These are phyloP conservation scores for Alouatta palliata DNA, from an alignment of 2,113 vertebrate species.

Conservation along the genomic window DNA sequence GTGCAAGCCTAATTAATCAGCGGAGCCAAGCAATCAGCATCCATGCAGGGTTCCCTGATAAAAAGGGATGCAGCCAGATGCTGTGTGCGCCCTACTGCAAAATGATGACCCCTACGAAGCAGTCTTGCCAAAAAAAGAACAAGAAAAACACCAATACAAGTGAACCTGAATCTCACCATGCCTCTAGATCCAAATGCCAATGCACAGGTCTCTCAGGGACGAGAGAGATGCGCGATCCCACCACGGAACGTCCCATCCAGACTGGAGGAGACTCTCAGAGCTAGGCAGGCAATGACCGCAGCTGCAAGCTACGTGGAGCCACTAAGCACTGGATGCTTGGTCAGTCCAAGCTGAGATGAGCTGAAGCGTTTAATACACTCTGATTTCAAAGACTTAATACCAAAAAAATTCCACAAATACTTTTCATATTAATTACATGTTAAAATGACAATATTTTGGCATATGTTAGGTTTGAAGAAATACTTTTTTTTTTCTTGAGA, in stretches of 20 bases:
- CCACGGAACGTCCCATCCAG: neutral
- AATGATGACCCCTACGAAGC: neutral
- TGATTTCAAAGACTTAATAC: no score
- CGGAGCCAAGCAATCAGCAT: neutral
- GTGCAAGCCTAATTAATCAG: no score
- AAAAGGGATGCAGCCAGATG: no score
- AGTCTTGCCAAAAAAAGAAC: neutral
- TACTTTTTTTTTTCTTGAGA: no score
- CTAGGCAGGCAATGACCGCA: neutral
- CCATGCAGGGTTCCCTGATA: fast-evolving
- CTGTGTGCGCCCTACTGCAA: no score
- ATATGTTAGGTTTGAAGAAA: neutral
- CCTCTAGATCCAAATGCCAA: neutral
- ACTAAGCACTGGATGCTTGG: no score
- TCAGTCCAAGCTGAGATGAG: no score
- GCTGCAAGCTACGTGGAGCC: fast-evolving
- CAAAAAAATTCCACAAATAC: neutral
- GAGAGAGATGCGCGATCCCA: fast-evolving
- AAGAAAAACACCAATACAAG: neutral
- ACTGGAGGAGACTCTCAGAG: neutral
- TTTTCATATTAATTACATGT: no score
- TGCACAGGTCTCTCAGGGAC: neutral
- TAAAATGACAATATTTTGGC: neutral
- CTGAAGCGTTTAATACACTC: no score
- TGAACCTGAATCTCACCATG: neutral